Conservation (phyloP, 1,140 invertebrate genomes). For the Psix sp. region DNA sequence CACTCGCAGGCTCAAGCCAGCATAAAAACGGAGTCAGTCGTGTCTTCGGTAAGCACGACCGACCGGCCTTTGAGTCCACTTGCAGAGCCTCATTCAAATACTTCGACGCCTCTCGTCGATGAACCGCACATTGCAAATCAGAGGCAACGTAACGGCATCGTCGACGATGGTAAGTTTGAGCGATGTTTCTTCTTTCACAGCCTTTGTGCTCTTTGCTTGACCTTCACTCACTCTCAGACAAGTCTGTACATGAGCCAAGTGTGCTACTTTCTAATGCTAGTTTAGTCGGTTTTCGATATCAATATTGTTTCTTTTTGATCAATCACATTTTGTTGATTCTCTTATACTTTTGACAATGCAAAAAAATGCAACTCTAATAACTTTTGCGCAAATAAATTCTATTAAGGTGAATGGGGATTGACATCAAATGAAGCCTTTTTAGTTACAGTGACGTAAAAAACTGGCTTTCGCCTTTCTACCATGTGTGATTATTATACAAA, state of each 20-base stretch:
- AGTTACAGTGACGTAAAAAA: slow-evolving; percentile 16
- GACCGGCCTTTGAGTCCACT: slow-evolving; percentile 73
- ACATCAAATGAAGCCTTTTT: slow-evolving; percentile 19
- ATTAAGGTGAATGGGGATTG: slow-evolving; percentile 17
- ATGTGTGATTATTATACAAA: slow-evolving; percentile 26
- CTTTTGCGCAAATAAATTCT: slow-evolving; percentile 11
- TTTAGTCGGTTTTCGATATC: slow-evolving; percentile 12
- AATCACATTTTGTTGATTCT: neutral
- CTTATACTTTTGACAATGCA: too few relatives aligned
- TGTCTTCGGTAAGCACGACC: slow-evolving; percentile 74
- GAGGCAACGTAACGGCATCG: slow-evolving; percentile 69
- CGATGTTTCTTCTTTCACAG: neutral
- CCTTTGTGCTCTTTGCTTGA: neutral
- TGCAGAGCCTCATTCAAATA: slow-evolving; percentile 80
- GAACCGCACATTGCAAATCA: slow-evolving; percentile 76
- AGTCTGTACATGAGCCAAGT: neutral
- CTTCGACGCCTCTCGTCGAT: slow-evolving; percentile 81
- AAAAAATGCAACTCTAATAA: too few relatives aligned
- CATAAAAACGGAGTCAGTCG: slow-evolving; percentile 70
- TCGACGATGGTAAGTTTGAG: slow-evolving; percentile 71
- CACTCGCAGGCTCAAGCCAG: slow-evolving; percentile 64
- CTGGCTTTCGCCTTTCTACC: slow-evolving; percentile 41
- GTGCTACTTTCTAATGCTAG: slow-evolving; percentile 8
- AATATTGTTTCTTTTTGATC: slow-evolving; percentile 1
- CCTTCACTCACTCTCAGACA: slow-evolving; percentile 3